Conservation (phyloP, 2,113 vertebrate genomes). For the Dicerorhinus sumatrensis region DNA sequence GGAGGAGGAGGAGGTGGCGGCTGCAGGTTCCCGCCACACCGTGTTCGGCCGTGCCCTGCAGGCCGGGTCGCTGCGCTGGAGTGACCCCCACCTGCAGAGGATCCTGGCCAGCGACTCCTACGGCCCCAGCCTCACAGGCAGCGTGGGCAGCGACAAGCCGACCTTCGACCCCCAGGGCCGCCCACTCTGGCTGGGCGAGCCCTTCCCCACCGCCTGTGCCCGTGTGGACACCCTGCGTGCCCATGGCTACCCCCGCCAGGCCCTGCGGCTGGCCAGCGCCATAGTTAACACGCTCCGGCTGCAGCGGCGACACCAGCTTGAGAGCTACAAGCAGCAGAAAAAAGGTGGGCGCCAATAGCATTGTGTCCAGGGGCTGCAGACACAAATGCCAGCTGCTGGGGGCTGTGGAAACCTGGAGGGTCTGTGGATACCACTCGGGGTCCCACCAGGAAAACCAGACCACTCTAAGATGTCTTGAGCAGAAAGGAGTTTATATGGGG, state of each 20-base stretch:
- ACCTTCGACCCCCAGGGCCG: constrained; percentile 85
- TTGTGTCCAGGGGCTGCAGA: rapidly evolving
- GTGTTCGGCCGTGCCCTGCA: constrained; percentile 85
- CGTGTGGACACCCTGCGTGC: constrained; percentile 86
- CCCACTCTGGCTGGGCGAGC: constrained; percentile 86
- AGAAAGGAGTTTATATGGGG: background rate
- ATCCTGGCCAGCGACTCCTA: constrained; percentile 83
- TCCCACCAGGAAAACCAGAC: background rate
- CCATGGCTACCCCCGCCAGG: constrained; percentile 85
- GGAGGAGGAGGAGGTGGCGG: background rate
- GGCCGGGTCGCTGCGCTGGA: constrained; percentile 84
- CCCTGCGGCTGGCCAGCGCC: constrained; percentile 84
- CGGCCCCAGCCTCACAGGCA: constrained; percentile 73
- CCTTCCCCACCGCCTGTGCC: constrained; percentile 87
- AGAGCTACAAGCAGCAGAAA: constrained; percentile 85
- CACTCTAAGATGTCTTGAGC: background rate
- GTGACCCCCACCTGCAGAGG: constrained; percentile 83
- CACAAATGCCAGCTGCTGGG: background rate
- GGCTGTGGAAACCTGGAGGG: background rate
- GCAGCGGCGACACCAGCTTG: constrained; percentile 84
- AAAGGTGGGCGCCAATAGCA: constrained; percentile 76
- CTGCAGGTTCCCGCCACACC: constrained; percentile 69
- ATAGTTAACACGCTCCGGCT: constrained; percentile 84
- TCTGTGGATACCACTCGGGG: background rate
- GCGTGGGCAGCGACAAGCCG: constrained; percentile 72